Percentiles rank a stretch among this genome's conserved stretches.
phyloP scores from a whole-genome alignment of 2,888 invertebrate genomes.

The Megaustenia siamemsis region DNA sequence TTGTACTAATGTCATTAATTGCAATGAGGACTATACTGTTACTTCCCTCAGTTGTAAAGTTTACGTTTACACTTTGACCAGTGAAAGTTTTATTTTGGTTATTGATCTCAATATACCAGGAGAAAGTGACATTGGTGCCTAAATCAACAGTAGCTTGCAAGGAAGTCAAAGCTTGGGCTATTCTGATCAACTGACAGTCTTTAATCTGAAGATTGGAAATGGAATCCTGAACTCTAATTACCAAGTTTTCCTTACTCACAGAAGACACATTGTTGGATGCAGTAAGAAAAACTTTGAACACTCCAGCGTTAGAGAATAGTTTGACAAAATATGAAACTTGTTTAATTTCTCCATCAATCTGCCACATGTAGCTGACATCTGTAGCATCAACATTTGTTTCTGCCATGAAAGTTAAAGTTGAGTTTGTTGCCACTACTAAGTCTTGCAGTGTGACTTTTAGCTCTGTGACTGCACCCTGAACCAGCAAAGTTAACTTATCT shows the following conservation, averaged over 20 bases:
- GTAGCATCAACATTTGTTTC: slow-evolving; percentile 61
- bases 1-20: slow-evolving; percentile 62
- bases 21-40: slow-evolving; percentile 62
- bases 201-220: slow-evolving; percentile 37
- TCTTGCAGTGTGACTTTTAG: slow-evolving; percentile 57
- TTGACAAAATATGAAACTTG: background rate
- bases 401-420: slow-evolving; percentile 58
- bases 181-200: slow-evolving; percentile 38
- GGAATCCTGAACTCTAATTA: slow-evolving; percentile 49
- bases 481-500: slow-evolving; percentile 56
- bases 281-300: slow-evolving; percentile 32
- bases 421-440: slow-evolving; percentile 58
- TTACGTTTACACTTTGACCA: slow-evolving; percentile 38
- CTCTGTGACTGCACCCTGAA: slow-evolving; percentile 57
- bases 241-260: background rate
- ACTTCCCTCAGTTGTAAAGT: slow-evolving; percentile 54
- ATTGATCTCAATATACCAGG: slow-evolving; percentile 47
- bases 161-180: background rate
- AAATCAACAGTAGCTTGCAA: slow-evolving; percentile 23
- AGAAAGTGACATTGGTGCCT: slow-evolving; percentile 54
- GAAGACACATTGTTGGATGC: slow-evolving; percentile 55
- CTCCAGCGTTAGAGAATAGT: slow-evolving; percentile 56
- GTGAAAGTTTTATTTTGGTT: slow-evolving; percentile 29
- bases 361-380: slow-evolving; percentile 62
- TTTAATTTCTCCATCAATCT: slow-evolving; percentile 47